A percentile compares a stretch with the other conserved stretches of the same genome.
These are phyloP conservation scores for Parus major DNA, from an alignment of 2,113 vertebrate species.

Conservation along the genomic window DNA sequence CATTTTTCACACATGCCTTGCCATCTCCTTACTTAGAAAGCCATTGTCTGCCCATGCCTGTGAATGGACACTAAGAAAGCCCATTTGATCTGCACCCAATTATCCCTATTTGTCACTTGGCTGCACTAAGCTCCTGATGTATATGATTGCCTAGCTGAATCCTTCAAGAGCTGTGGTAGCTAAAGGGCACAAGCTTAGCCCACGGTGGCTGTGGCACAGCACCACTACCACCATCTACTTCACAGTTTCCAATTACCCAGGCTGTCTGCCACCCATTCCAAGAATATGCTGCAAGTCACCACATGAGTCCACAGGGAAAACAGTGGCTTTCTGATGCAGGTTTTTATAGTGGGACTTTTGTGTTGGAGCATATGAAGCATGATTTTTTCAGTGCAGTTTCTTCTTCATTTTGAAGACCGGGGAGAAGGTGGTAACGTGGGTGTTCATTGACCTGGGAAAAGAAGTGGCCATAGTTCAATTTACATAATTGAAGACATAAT, in stretches of 20 bases:
- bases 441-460: not conserved
- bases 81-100: slow-evolving; percentile 70
- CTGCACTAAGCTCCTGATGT: slow-evolving; percentile 72
- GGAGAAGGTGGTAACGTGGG: not conserved
- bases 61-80: slow-evolving; percentile 26
- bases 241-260: slow-evolving; percentile 15
- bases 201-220: not conserved
- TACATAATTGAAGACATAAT: not conserved
- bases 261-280: slow-evolving; percentile 6
- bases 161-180: slow-evolving; percentile 53
- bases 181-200: not conserved
- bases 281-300: not conserved
- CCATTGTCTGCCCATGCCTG: slow-evolving; percentile 33
- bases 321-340: not conserved
- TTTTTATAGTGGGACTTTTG: not conserved
- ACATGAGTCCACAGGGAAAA: not conserved
- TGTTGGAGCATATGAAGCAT: not conserved
- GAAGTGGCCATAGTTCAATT: not conserved
- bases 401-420: not conserved
- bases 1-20: slow-evolving; percentile 73
- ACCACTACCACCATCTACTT: not conserved
- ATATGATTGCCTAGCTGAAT: slow-evolving; percentile 70
- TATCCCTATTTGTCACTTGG: slow-evolving; percentile 71
- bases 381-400: not conserved
- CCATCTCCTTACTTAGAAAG: slow-evolving; percentile 34